These are phyloP conservation scores for Phyllostomus discolor DNA, from an alignment of 2,113 vertebrate genomes.

Conservation along the genomic window DNA sequence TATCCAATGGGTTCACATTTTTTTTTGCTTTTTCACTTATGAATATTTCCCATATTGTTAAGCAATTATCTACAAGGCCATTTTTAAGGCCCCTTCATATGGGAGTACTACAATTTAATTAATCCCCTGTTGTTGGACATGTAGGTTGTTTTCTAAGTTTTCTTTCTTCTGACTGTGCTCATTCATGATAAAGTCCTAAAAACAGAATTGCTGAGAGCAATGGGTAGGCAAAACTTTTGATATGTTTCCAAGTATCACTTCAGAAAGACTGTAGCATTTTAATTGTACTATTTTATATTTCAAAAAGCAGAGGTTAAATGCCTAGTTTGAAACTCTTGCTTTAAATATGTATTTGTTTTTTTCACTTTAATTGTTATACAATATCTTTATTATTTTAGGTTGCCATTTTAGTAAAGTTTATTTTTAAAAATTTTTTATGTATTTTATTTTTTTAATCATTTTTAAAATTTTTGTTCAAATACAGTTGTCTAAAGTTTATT, in stretches of 20 bases:
- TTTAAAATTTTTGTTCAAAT: no score
- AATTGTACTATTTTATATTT: background rate
- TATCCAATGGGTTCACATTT: background rate
- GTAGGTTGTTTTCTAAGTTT: conserved; percentile 23
- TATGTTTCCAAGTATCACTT: background rate
- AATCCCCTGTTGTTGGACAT: background rate
- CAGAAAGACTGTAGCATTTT: background rate
- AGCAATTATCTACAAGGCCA: background rate
- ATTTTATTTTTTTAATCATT: no score
- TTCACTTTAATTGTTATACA: background rate
- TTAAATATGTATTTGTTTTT: background rate
- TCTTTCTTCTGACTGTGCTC: background rate
- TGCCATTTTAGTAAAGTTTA: background rate
- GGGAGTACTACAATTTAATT: background rate
- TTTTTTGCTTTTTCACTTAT: background rate
- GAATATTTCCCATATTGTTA: background rate
- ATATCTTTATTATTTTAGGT: conserved; percentile 3
- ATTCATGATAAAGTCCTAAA: background rate
- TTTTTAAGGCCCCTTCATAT: background rate
- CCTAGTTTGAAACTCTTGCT: background rate
- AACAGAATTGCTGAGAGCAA: background rate
- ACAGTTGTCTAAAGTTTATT: background rate
- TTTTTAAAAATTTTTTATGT: background rate
- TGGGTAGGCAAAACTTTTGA: background rate
- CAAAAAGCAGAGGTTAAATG: background rate